Percentiles rank a stretch among this genome's conserved stretches.
Conservation (phyloP, 2,113 vertebrate genomes). For the Eurypyga helias region DNA sequence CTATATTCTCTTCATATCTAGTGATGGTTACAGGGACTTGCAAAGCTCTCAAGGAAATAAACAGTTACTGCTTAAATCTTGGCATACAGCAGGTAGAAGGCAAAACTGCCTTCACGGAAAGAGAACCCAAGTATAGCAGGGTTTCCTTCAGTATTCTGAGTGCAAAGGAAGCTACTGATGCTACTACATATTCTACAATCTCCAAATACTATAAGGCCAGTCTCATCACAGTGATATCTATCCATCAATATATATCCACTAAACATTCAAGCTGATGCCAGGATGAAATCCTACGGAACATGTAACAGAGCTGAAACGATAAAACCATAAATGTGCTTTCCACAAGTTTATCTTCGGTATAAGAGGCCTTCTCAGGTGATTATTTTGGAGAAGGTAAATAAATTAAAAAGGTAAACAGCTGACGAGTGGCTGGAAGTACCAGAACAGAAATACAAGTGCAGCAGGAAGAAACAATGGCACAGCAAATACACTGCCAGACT, state of each 20-base stretch:
- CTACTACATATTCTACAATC: neutral
- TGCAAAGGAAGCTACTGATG: conserved; percentile 39
- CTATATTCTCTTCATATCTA: conserved; percentile 32
- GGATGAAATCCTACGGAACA: neutral
- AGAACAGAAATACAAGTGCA: neutral
- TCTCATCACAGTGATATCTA: neutral
- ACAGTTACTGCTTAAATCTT: neutral
- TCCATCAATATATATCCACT: neutral
- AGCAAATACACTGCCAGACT: neutral
- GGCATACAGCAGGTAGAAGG: conserved; percentile 48
- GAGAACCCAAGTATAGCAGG: conserved; percentile 51
- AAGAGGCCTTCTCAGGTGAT: neutral
- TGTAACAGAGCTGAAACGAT: neutral
- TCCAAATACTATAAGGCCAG: neutral
- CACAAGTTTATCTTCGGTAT: neutral
- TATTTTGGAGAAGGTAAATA: neutral
- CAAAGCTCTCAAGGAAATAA: conserved; percentile 50
- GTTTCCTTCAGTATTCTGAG: conserved; percentile 43
- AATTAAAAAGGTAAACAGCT: neutral
- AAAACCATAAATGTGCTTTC: neutral
- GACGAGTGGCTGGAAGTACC: neutral
- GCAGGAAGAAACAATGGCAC: neutral
- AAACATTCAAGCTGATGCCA: neutral
- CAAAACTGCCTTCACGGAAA: neutral
- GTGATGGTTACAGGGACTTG: conserved; percentile 59